Base-by-base conservation (phyloP, 2,113 vertebrate genomes). In the Myodes glareolus region DNA sequence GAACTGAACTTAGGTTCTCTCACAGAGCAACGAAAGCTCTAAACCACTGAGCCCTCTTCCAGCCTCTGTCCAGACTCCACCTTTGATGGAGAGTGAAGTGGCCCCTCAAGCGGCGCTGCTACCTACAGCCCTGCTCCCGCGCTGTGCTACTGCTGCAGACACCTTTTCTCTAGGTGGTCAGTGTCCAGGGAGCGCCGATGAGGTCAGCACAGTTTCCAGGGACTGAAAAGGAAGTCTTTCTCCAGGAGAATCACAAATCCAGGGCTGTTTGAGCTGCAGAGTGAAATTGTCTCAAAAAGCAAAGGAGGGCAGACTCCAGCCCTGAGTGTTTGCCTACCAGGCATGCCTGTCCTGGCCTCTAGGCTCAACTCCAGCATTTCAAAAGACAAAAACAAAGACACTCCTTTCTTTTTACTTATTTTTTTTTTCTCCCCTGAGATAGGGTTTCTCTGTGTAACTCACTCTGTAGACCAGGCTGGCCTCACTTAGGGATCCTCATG, bases 201-300 rank as follows among this genome's bases (percentile, higher is more conserved):
- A 97, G 88, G 95, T 96, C 95, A 97, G 92, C 92, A 68, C 92
- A 68, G 65, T 97, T 97, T 97, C 97, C 97, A 97, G 0, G 1
- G 90, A 80, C 84, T 98, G 82, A 42, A 65, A 84, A 42, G 39
- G 11, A 84, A 63, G 23, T 39, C 8, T 63, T 61, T 63, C 81
- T 45, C 33, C 39, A 29, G 23, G 55, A 85, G 7, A 61, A 65
- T 65, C 11, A 7, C 39, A 85, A 33, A 12, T 3, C n/a, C n/a
- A 65, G 61, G 61, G 39, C 39, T 65, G 58, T 7, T 29, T 19
- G 33, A 36, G 10, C 50, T 55, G 14, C 4, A 33, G 78, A 61
- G 55, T 50, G 75, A 50, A 14, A n/a, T 9, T 55, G 33, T 36
- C 31, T 55, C n/a, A 67, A 47, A 67, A 65, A 27, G 27, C 61